These are phyloP conservation scores for Synergus umbraculus DNA, from an alignment of 2,888 invertebrate species.

Conservation along the genomic window DNA sequence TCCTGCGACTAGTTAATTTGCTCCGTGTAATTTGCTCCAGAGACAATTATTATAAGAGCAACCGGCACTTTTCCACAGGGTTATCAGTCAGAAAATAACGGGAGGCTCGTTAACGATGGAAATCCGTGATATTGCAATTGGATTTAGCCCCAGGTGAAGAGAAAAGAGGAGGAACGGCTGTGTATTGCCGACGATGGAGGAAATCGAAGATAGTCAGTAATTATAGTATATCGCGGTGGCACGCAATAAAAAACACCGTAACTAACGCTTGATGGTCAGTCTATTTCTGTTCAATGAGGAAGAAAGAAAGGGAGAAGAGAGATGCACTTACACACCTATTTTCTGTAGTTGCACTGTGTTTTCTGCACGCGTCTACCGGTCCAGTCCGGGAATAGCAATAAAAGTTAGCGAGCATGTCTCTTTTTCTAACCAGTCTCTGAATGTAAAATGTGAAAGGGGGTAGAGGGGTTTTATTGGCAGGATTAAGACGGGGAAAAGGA, in stretches of 20 bases:
- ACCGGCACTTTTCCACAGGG: background rate
- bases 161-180: slow-evolving; percentile 41
- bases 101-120: slow-evolving; percentile 42
- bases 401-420: background rate
- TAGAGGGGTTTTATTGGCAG: slow-evolving; percentile 17
- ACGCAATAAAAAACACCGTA: slow-evolving; percentile 55
- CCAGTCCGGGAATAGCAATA: background rate
- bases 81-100: slow-evolving; percentile 11
- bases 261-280: slow-evolving; percentile 45
- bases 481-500: slow-evolving; percentile 55
- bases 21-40: background rate
- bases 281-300: slow-evolving; percentile 59
- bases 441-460: background rate
- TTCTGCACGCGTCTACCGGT: slow-evolving; percentile 28
- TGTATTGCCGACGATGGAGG: slow-evolving; percentile 45
- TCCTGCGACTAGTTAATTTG: background rate
- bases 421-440: background rate
- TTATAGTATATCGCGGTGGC: slow-evolving; percentile 62
- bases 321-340: slow-evolving; percentile 1
- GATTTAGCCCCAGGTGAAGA: slow-evolving; percentile 5
- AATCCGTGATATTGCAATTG: slow-evolving; percentile 49
- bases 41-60: background rate
- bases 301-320: slow-evolving; percentile 52
- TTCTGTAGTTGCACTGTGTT: background rate
- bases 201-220: slow-evolving; percentile 55